Evolutionary conservation across 2,888 invertebrate species (phyloP), one percentile per base, ranked within the genome.

Genomic region (Notodonta dromedarius): DNA sequence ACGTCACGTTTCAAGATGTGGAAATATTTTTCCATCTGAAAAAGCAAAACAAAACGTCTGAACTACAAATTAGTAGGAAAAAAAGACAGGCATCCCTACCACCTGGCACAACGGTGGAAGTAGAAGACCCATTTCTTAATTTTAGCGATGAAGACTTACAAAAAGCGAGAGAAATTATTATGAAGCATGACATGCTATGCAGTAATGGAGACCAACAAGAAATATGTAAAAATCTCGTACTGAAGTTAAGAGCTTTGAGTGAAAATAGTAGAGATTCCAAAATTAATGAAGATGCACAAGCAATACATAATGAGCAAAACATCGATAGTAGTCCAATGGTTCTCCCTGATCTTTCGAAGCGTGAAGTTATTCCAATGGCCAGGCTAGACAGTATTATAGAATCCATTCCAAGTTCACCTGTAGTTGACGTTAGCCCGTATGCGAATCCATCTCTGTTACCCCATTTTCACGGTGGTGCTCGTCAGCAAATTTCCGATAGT

Each of bases 151-250:
- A 79, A 46, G 76, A 87, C 56, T 69, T 84, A 35, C 73, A 77
- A 69, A 83, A 80, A 73, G 88, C 84, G 0, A 86, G 83, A 76
- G 85, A 89, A 64, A 78, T 90, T 2, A 84, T 93, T 60, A 67
- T 80, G 35, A 84, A 87, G 44, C 85, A 91, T 62, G 77, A 88
- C n/a, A 66, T 81, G 60, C 50, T 83, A 46, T 93, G 93, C 58
- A 85, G 83, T 32, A 71, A 84, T 46, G 78, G 84, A 52, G 79
- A 79, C 53, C 76, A 84, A 64, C 79, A 84, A 69, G 77, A 85
- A 61, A 73, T 85, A 44, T 93, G 93, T 58, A 86, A 84, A 74
- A 79, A 87, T 56, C 79, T 91, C 24, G 81, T 92, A 6, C 72
- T 60, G 16, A 85, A 88, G 71, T 66, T 93, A 6, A 83, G 85